Conservation (phyloP, 1,140 invertebrate genomes). For the Spodoptera frugiperda region DNA sequence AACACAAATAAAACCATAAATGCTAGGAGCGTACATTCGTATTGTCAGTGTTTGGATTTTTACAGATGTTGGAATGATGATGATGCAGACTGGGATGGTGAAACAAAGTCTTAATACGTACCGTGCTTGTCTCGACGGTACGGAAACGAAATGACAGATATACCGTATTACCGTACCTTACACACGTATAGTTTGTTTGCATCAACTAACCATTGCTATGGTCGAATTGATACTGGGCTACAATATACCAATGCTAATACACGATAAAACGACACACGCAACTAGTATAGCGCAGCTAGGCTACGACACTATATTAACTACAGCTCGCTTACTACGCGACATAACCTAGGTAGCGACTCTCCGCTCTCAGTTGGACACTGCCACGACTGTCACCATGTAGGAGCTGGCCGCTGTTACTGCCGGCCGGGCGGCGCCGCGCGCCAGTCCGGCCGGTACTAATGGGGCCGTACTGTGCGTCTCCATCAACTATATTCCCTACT, state of each 20-base stretch:
- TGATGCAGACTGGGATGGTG: conserved; percentile 97
- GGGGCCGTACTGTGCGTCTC: conserved; percentile 45
- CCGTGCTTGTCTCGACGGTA: conserved; percentile 93
- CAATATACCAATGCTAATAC: conserved; percentile 77
- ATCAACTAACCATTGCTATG: conserved; percentile 82
- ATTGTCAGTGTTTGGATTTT: conserved; percentile 89
- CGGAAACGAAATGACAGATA: conserved; percentile 79
- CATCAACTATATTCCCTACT: conserved; percentile 41
- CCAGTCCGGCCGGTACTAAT: conserved; percentile 54
- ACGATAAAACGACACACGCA: conserved; percentile 80
- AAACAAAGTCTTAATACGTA: conserved; percentile 93
- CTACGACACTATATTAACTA: conserved; percentile 73
- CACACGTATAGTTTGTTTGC: conserved; percentile 81
- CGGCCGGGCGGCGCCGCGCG: neutral
- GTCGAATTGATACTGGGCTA: conserved; percentile 69
- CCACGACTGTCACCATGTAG: conserved; percentile 35
- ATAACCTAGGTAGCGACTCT: conserved; percentile 46
- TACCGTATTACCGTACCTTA: conserved; percentile 78
- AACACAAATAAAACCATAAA: conserved; percentile 60
- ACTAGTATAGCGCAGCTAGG: conserved; percentile 74
- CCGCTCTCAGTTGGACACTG: conserved; percentile 33
- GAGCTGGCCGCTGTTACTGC: conserved; percentile 7
- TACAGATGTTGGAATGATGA: conserved; percentile 97
- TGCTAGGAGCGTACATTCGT: conserved; percentile 76
- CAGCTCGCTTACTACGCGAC: conserved; percentile 56